phyloP scores from a whole-genome alignment of 2,113 vertebrate genomes.

The Tragulus kanchil region DNA sequence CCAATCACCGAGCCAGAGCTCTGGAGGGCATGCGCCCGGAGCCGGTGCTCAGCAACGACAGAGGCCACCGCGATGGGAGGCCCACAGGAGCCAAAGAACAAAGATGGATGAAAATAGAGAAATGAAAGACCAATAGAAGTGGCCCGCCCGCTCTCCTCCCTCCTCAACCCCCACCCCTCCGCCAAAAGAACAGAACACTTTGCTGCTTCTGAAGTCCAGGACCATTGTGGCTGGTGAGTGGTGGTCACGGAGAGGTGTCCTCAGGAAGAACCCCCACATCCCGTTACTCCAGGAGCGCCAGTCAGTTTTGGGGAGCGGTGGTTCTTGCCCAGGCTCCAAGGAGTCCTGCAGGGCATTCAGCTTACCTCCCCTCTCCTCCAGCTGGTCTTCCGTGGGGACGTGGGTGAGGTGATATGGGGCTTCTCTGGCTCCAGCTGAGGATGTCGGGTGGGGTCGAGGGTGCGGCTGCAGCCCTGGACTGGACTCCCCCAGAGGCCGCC shows the following conservation, averaged over 20 bases:
- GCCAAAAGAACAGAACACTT: background rate
- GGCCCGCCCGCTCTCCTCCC: too few species aligned
- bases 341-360: too few species aligned
- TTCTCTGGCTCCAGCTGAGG: background rate
- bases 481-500: background rate
- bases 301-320: background rate
- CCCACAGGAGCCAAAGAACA: too few species aligned
- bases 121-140: too few species aligned
- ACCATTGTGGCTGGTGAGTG: background rate
- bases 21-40: too few species aligned
- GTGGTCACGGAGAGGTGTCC: background rate
- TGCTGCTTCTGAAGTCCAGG: background rate
- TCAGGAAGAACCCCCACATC: rapidly evolving
- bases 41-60: too few species aligned
- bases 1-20: too few species aligned
- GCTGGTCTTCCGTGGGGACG: too few species aligned
- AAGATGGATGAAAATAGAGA: too few species aligned
- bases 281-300: rapidly evolving
- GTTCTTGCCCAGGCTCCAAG: background rate
- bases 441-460: rapidly evolving
- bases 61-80: too few species aligned
- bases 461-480: background rate
- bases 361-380: background rate
- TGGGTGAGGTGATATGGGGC: background rate
- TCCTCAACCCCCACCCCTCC: too few species aligned